A percentile compares a stretch with the other conserved stretches of the same genome.
Evolutionary conservation across 2,888 invertebrate genomes (phyloP).

Genomic region (Stegana nigrithorax): DNA sequence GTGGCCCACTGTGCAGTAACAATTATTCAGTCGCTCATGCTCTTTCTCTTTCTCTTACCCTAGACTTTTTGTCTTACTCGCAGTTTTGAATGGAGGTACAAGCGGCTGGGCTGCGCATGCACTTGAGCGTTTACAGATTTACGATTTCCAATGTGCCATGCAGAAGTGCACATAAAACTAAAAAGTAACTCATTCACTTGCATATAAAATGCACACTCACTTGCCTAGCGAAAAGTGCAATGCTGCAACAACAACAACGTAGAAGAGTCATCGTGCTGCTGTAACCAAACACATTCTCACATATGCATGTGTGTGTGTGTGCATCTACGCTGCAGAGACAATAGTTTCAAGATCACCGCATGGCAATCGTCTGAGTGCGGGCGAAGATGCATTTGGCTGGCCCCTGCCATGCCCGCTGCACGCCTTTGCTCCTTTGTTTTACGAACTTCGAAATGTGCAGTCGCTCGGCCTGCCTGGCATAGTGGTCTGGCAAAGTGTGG

Average conservation of each 20-base stretch:
- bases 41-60: too few species aligned
- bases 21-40: too few species aligned
- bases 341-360: constrained; percentile 53
- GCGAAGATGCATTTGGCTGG: neutral
- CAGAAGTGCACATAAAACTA: neutral
- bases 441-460: constrained; percentile 59
- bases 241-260: constrained; percentile 42
- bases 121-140: constrained; percentile 51
- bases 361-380: neutral
- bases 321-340: constrained; percentile 14
- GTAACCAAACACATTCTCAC: constrained; percentile 6
- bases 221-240: constrained; percentile 30
- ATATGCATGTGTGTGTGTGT: neutral
- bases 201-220: too few species aligned
- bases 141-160: constrained; percentile 35
- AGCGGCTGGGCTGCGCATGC: too few species aligned
- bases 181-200: constrained; percentile 7
- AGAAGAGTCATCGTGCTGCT: constrained; percentile 57
- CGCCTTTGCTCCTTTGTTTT: constrained; percentile 29
- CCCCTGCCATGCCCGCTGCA: constrained; percentile 21
- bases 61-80: too few species aligned
- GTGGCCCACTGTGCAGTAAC: too few species aligned
- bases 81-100: too few species aligned
- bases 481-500: too few species aligned
- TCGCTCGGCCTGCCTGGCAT: too few species aligned